Base-by-base conservation (phyloP, 2,113 vertebrate species). In the Pipra filicauda region DNA sequence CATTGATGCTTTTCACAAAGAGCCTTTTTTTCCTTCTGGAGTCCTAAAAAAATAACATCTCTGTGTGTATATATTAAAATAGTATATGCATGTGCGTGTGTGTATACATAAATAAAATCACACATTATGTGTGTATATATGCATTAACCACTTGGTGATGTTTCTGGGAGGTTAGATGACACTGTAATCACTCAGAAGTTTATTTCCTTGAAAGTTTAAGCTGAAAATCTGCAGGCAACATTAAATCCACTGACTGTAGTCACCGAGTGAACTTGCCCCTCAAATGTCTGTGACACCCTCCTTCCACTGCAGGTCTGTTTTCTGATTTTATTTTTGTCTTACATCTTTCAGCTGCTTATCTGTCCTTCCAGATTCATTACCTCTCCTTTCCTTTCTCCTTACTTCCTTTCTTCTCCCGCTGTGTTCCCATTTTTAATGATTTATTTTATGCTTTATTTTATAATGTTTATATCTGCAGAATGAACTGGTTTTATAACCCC, bases 291-390 rank as follows among this genome's bases (percentile, higher is more conserved):
- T 88, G 70, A 23, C 66, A 59, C 33, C 59, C 55, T 88, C 46
- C 75, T 88, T 88, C 58, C 64, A 66, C 55, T 89, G 64, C 66
- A 71, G 78, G 78, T 74, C 67, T 67, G 39, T 65, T 76, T 89
- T 83, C 89, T 70, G 78, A 73, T 91, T 95, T 95, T 95, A 77
- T 93, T 95, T 92, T 66, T 76, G n/a, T 77, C 82, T 91, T 94
- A 94, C 69, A 91, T 91, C 90, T 94, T 91, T 79, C 85, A 95
- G 57, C 85, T 88, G 65, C 92, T 96, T 96, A 95, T 97, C 95
- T 94, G 76, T 91, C 95, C 95, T 97, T 94, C 86, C 96, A 96
- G 95, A 97, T 96, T 95, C 92, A 92, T 93, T 92, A 91, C 90
- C 79, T 87, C 65, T 86, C 72, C 83, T 66, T 90, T 94, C 82